Conservation (phyloP, 2,113 vertebrate species). For the Barnardius zonarius region DNA sequence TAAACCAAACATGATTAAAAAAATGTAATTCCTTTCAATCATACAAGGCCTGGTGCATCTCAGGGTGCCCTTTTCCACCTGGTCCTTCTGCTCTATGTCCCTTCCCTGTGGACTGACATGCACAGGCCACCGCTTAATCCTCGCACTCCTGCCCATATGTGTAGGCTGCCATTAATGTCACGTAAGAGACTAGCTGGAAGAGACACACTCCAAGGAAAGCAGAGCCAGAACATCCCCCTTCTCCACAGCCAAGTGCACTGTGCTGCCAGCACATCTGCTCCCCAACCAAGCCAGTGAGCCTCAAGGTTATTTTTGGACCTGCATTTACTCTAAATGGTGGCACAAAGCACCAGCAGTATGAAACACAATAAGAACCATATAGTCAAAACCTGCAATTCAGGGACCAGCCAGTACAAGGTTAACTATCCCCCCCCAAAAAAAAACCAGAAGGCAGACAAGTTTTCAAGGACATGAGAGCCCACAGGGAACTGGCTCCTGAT, state of each 20-base stretch:
- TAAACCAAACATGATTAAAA: background rate
- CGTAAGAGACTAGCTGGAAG: background rate
- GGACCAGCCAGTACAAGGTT: background rate
- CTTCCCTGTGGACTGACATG: background rate
- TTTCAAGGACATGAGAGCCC: background rate
- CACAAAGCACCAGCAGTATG: background rate
- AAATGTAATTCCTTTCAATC: background rate
- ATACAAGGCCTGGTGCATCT: background rate
- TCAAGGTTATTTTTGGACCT: slow-evolving; percentile 21
- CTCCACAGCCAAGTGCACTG: background rate
- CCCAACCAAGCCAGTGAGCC: background rate
- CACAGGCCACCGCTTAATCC: background rate
- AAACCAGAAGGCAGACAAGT: background rate
- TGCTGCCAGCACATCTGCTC: slow-evolving; percentile 58
- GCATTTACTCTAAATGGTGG: background rate
- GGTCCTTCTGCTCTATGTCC: background rate
- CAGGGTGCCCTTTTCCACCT: background rate
- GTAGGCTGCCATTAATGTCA: background rate
- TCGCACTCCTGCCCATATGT: background rate
- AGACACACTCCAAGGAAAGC: background rate
- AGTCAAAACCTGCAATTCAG: background rate
- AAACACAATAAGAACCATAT: background rate
- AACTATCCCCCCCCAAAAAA: background rate
- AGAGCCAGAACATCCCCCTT: slow-evolving; percentile 7
- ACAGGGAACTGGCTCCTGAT: background rate